Evolutionary conservation across 2,113 vertebrate species (phyloP).

Genomic region (Triplophysa dalaica): DNA sequence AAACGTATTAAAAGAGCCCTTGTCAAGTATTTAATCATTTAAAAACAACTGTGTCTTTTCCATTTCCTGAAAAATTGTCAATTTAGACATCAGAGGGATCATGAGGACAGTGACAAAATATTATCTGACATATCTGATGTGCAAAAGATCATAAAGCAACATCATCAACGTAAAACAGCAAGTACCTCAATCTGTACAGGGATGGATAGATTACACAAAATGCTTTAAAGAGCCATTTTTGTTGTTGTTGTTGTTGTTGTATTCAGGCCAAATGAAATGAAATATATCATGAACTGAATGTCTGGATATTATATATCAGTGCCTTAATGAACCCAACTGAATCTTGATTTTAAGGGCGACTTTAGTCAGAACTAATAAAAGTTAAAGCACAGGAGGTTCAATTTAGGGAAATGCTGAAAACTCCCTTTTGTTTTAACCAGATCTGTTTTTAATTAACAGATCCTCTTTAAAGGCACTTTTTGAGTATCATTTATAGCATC

Average conservation of each 20-base stretch:
- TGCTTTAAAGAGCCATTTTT: conserved; percentile 28
- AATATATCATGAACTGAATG: conserved; percentile 30
- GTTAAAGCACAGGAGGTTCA: conserved; percentile 14
- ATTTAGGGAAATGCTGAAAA: conserved; percentile 29
- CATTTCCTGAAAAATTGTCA: too few relatives aligned
- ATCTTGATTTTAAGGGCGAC: conserved; percentile 36
- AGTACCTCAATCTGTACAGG: conserved; percentile 16
- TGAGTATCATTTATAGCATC: conserved; percentile 50
- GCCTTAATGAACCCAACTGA: conserved; percentile 24
- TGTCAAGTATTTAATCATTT: too few relatives aligned
- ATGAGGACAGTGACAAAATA: background rate
- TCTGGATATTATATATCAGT: conserved; percentile 38
- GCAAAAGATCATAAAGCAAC: background rate
- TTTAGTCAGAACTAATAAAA: conserved; percentile 49
- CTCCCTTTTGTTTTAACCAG: conserved; percentile 1
- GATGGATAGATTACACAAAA: conserved; percentile 17
- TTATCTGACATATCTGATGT: background rate
- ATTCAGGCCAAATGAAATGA: conserved; percentile 46
- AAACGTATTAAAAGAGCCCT: too few relatives aligned
- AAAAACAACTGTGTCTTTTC: too few relatives aligned
- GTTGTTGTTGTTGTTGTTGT: conserved; percentile 26
- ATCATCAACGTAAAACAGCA: conserved; percentile 10
- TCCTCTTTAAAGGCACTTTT: conserved; percentile 39
- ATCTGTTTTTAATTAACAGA: conserved; percentile 52
- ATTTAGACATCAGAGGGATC: too few relatives aligned